phyloP scores from a whole-genome alignment of 2,888 invertebrate genomes.

The Anthophora plumipes region DNA sequence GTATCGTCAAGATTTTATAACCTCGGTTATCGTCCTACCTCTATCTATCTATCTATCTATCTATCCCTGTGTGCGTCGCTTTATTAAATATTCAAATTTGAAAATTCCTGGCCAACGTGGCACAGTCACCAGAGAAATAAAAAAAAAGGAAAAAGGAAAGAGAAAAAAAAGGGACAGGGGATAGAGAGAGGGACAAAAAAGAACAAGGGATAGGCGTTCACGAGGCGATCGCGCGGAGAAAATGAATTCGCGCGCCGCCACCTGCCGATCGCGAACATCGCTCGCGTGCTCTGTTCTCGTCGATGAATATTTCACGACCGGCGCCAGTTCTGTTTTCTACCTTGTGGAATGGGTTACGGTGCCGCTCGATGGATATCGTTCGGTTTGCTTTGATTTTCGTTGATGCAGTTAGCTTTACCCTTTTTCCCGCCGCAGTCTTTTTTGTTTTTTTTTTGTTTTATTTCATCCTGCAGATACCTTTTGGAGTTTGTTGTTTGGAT shows the following conservation, averaged over 20 bases:
- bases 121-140: no score
- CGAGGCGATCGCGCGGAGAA: slow-evolving; percentile 26
- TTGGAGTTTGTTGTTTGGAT: no score
- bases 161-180: no score
- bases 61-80: background rate
- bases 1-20: slow-evolving; percentile 18
- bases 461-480: no score
- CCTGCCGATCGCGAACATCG: slow-evolving; percentile 11
- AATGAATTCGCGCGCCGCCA: slow-evolving; percentile 30
- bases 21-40: background rate
- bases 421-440: no score
- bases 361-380: background rate
- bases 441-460: no score
- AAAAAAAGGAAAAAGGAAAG: background rate
- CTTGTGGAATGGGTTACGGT: slow-evolving; percentile 2
- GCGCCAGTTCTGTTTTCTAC: background rate
- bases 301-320: slow-evolving; percentile 36
- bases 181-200: no score
- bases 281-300: background rate
- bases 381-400: slow-evolving; percentile 1
- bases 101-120: no score
- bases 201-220: slow-evolving; percentile 22
- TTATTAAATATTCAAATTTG: slow-evolving; percentile 44
- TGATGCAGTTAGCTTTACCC: background rate
- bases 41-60: background rate